Conservation (phyloP, 1,140 invertebrate genomes). For the Hyphantria cunea region DNA sequence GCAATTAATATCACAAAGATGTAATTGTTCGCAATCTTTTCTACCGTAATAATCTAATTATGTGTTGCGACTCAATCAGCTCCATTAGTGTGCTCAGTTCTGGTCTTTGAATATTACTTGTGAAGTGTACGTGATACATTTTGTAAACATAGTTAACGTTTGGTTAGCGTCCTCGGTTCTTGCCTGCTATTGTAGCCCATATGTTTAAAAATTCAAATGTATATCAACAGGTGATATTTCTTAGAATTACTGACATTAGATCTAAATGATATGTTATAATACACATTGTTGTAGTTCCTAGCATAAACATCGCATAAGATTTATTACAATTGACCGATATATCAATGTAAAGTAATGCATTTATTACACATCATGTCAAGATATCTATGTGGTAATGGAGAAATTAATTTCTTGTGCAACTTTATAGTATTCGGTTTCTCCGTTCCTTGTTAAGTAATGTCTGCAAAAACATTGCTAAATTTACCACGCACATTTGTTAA, state of each 20-base stretch:
- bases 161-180: constrained; percentile 46
- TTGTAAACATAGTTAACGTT: constrained; percentile 69
- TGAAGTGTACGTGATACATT: constrained; percentile 68
- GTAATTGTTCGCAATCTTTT: not conserved
- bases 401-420: too few species aligned
- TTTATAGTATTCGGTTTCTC: too few species aligned
- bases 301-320: not conserved
- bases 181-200: not conserved
- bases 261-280: too few species aligned
- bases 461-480: too few species aligned
- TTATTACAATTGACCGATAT: constrained; percentile 4
- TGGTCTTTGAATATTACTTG: constrained; percentile 28
- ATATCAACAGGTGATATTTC: constrained; percentile 26
- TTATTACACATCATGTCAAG: not conserved
- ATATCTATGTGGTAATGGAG: not conserved
- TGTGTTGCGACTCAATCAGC: constrained; percentile 23
- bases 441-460: too few species aligned
- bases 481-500: too few species aligned
- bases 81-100: constrained; percentile 40
- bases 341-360: too few species aligned
- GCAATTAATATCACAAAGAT: not conserved
- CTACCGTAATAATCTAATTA: constrained; percentile 13
- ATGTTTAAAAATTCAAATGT: constrained; percentile 19
- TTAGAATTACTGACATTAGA: constrained; percentile 1
- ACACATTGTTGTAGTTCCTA: too few species aligned